These are phyloP conservation scores for Cryptotermes secundus DNA, from an alignment of 1,140 invertebrate species.

Conservation along the genomic window DNA sequence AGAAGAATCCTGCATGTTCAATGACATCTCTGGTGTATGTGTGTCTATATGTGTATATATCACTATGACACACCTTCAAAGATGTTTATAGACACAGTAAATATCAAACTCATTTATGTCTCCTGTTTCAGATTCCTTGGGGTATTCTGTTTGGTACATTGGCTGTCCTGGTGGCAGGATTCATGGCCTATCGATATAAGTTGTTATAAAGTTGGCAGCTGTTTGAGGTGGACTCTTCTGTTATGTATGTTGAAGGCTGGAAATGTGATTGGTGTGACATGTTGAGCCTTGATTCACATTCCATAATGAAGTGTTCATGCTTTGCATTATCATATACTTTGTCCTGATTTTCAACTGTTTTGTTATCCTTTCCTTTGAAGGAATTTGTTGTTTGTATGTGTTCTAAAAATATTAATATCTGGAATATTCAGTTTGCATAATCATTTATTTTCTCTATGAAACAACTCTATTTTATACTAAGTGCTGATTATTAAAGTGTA, in stretches of 20 bases:
- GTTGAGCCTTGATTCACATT: background rate
- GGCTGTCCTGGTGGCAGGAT: conserved; percentile 10
- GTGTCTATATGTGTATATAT: no score
- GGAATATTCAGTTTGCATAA: no score
- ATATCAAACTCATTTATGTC: no score
- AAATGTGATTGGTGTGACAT: background rate
- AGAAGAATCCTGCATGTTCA: no score
- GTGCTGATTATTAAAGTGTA: no score
- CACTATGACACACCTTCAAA: no score
- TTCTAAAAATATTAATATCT: no score
- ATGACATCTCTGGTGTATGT: no score
- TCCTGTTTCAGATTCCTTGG: conserved; percentile 11
- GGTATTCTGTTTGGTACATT: conserved; percentile 24
- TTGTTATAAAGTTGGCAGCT: background rate
- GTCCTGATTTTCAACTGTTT: background rate
- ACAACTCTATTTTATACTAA: no score
- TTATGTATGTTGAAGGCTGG: background rate
- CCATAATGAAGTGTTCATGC: background rate
- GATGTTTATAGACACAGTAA: no score
- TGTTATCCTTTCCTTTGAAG: background rate
- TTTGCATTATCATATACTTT: background rate
- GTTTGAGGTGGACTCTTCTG: background rate
- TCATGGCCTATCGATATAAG: conserved; percentile 23
- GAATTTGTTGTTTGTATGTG: background rate
- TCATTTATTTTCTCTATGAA: no score